These are phyloP conservation scores for Folsomia candida DNA, from an alignment of 2,888 invertebrate genomes.

Conservation along the genomic window DNA sequence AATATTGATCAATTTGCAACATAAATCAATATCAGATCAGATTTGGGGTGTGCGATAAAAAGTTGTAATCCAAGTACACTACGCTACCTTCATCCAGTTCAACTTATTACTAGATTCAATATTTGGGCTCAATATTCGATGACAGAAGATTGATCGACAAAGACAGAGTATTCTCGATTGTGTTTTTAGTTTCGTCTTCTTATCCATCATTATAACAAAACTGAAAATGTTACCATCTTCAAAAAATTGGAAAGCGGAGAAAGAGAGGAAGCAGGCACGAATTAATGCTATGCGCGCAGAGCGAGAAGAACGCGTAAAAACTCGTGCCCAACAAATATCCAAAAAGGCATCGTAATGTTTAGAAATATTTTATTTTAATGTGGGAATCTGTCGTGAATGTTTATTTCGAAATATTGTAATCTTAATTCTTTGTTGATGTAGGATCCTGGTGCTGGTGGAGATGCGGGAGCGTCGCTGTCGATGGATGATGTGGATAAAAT, in stretches of 20 bases:
- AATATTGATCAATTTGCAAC: too few species aligned
- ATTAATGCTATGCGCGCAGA: conserved; percentile 48
- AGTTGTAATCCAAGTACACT: too few species aligned
- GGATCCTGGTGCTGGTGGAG: conserved; percentile 26
- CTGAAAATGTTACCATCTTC: conserved; percentile 42
- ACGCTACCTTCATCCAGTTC: too few species aligned
- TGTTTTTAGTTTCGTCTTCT: too few species aligned
- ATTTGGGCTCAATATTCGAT: too few species aligned
- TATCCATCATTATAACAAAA: too few species aligned
- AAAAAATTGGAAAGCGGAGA: conserved; percentile 51
- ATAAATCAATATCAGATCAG: too few species aligned
- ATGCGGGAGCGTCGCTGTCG: conserved; percentile 43
- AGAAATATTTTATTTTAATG: conserved; percentile 1
- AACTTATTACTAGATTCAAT: too few species aligned
- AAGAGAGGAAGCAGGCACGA: conserved; percentile 51
- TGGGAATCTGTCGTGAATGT: neutral
- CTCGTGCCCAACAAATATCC: conserved; percentile 22
- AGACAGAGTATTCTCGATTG: too few species aligned
- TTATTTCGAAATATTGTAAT: neutral
- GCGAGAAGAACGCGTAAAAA: conserved; percentile 47
- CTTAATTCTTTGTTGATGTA: conserved; percentile 10
- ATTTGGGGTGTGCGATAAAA: too few species aligned
- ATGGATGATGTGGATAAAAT: conserved; percentile 69
- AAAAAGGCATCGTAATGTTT: neutral
- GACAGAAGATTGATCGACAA: too few species aligned